Evolutionary conservation across 2,888 invertebrate genomes (phyloP).

Genomic region (Phortica okadai): DNA sequence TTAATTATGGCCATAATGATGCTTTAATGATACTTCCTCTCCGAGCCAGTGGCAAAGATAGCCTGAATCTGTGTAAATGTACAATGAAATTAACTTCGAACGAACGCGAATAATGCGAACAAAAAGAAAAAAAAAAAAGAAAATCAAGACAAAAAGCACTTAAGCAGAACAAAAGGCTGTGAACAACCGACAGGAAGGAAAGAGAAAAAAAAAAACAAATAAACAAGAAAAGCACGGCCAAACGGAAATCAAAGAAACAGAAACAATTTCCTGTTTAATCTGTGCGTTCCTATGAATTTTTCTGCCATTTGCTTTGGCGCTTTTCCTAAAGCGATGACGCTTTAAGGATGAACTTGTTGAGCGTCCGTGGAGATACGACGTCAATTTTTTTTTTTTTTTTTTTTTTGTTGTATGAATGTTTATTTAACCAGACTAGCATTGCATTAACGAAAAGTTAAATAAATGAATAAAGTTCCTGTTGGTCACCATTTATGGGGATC

Average conservation of each 20-base stretch:
- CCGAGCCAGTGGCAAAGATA: neutral
- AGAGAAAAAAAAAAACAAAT: neutral
- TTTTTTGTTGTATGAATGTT: neutral
- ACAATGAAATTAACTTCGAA: slow-evolving; percentile 24
- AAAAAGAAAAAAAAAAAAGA: neutral
- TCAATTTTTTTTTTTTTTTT: neutral
- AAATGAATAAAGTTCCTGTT: neutral
- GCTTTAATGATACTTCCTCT: slow-evolving; percentile 32
- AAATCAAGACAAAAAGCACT: slow-evolving; percentile 14
- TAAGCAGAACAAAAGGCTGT: slow-evolving; percentile 6
- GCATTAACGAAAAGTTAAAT: neutral
- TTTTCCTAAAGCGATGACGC: neutral
- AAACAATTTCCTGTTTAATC: slow-evolving; percentile 27
- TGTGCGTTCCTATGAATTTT: slow-evolving; percentile 8
- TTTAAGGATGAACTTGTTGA: slow-evolving; percentile 23
- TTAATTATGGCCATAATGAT: slow-evolving; percentile 30
- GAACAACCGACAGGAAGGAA: neutral
- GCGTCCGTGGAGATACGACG: neutral
- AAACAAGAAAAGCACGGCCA: slow-evolving; percentile 17
- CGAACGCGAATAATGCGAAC: neutral
- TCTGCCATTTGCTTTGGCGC: neutral
- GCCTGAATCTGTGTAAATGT: slow-evolving; percentile 13
- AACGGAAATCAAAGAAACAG: slow-evolving; percentile 30
- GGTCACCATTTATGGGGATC: neutral
- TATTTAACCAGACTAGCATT: neutral